These are phyloP conservation scores for Macrosteles quadrilineatus DNA, from an alignment of 1,140 invertebrate genomes.

Conservation along the genomic window DNA sequence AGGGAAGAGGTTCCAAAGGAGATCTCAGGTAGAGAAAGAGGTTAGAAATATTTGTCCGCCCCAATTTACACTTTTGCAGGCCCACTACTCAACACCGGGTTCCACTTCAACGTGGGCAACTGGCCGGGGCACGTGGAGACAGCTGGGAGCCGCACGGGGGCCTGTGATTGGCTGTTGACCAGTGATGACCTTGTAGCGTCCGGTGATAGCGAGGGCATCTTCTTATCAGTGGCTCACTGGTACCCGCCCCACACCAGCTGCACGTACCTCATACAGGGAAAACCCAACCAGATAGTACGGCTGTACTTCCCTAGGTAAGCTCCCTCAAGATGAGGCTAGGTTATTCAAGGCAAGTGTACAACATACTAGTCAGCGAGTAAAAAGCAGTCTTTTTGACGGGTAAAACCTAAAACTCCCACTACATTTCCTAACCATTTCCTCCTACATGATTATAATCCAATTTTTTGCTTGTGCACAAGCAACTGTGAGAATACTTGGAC, in stretches of 20 bases:
- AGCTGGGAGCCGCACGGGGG: conserved; percentile 75
- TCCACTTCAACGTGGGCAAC: conserved; percentile 91
- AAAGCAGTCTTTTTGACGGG: no score
- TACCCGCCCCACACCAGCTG: conserved; percentile 89
- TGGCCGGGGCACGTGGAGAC: conserved; percentile 90
- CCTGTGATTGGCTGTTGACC: conserved; percentile 83
- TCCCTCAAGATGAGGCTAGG: no score
- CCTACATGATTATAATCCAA: no score
- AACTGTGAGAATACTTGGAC: no score
- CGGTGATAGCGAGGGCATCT: conserved; percentile 80
- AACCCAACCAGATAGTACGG: conserved; percentile 79
- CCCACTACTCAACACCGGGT: conserved; percentile 85
- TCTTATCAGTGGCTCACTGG: conserved; percentile 89
- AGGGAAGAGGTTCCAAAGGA: no score
- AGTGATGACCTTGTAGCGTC: conserved; percentile 73
- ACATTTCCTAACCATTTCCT: no score
- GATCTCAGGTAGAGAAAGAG: no score
- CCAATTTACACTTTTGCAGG: conserved; percentile 59
- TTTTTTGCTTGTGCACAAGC: no score
- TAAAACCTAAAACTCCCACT: no score
- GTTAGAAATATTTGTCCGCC: no score
- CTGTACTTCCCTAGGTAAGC: conserved; percentile 81
- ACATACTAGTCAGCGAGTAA: no score
- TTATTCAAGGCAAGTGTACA: no score
- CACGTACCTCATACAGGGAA: conserved; percentile 83